Conservation (phyloP, 1,140 invertebrate species). For the Manduca sexta region DNA sequence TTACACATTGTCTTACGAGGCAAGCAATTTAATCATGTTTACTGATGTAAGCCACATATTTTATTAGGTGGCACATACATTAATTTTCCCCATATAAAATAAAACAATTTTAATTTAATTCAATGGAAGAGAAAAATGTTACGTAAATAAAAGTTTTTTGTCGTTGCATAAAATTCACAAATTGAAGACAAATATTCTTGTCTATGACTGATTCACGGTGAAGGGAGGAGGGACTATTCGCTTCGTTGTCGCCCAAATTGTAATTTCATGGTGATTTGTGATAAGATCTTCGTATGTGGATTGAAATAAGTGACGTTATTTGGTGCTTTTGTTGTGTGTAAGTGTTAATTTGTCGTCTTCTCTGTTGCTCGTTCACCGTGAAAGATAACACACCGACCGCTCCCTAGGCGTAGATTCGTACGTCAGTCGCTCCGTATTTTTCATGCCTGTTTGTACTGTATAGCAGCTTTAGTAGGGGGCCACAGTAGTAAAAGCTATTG, state of each 20-base stretch:
- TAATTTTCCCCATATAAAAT: no score
- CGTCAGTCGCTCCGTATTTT: constrained; percentile 67
- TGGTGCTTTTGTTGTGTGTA: constrained; percentile 35
- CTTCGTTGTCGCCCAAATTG: constrained; percentile 64
- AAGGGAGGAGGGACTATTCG: constrained; percentile 68
- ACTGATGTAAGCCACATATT: no score
- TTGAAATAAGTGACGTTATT: constrained; percentile 49
- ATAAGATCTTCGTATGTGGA: constrained; percentile 39
- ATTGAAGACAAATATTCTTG: constrained; percentile 12
- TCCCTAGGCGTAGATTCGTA: constrained; percentile 64
- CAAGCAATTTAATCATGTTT: no score
- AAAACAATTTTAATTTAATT: no score
- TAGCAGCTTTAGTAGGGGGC: constrained; percentile 63
- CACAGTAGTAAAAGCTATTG: constrained; percentile 71
- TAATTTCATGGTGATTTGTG: constrained; percentile 50
- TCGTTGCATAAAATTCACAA: not conserved
- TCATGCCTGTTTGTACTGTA: constrained; percentile 68
- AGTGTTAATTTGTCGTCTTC: constrained; percentile 31
- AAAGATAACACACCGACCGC: constrained; percentile 60
- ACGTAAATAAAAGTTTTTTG: not conserved
- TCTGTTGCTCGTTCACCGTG: constrained; percentile 26
- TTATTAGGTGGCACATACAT: no score
- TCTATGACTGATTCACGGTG: constrained; percentile 61
- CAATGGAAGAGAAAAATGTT: no score
- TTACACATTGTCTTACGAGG: no score